Evolutionary conservation across 23 tunicate genomes (phyloP), one percentile per base, ranked within the genome.

Genomic region (Diplosoma virens): DNA sequence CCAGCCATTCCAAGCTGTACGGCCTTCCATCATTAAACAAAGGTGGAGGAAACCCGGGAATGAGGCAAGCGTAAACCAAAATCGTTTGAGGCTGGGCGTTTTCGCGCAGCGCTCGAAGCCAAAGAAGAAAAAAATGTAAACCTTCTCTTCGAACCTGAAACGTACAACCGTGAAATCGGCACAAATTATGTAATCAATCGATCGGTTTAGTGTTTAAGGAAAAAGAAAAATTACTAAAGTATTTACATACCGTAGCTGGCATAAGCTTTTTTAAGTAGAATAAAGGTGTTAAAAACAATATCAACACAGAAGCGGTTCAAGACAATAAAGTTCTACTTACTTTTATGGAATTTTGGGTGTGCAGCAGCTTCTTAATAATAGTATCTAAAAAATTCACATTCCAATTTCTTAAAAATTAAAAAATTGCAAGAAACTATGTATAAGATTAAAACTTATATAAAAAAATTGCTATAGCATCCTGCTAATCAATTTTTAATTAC

Each of bases 1-100:
- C 78, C n/a, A 84, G 78, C 82, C 82, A 84, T 32, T 84, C 82
- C 60, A 84, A 55, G 33, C 81, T 61, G 58, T 86, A 86, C 33
- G 80, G 80, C 47, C 60, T 86, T 32, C 84, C 84, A 73, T 86
- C 84, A 26, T 41, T 53, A 52, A 26, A 54, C 16, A 64, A 47
- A 47, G 98, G 98, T 25, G 87, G 79, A 3, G 98, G 98, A 33
- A 86, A 85, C 27, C 98, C 98, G 3, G 98, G 98, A 7, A 93
- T 73, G 37, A 93, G 75, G 53, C 86, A 81, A 0, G 98, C 93
- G 65, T 80, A 93, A 18, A 93, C 61, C 26, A 93, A 83, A 33
- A 85, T 16, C 11, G 98, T 86, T 0, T 47, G 67, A 21, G 88
- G 82, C 18, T 66, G 30, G 1, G 98, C 93, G 30, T 86, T 81